phyloP scores from a whole-genome alignment of 2,888 invertebrate species.

The Lasioglossum figueresi region DNA sequence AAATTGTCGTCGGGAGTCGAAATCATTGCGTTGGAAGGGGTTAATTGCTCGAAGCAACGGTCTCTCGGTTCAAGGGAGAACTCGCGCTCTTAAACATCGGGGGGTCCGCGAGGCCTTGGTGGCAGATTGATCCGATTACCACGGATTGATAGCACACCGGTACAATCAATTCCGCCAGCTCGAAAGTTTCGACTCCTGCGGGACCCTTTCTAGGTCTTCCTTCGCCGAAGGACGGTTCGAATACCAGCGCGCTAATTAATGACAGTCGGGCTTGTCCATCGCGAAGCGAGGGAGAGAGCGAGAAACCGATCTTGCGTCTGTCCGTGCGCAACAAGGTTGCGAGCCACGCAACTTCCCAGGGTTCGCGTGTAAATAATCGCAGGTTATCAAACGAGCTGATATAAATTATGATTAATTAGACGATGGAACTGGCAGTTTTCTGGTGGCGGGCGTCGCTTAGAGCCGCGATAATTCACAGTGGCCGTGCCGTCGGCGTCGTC shows the following conservation, averaged over 20 bases:
- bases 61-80: background rate
- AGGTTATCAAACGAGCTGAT: slow-evolving; percentile 38
- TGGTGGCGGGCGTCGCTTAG: slow-evolving; percentile 32
- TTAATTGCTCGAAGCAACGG: background rate
- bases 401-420: slow-evolving; percentile 60
- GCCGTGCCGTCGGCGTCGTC: slow-evolving; percentile 11
- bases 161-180: slow-evolving; percentile 1
- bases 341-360: background rate
- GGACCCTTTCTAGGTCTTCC: background rate
- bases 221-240: background rate
- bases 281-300: background rate
- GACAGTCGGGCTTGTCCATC: background rate
- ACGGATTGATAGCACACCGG: background rate
- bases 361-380: slow-evolving; percentile 40
- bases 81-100: background rate
- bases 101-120: background rate
- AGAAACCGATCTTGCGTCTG: background rate
- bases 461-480: slow-evolving; percentile 46
- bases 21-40: background rate
- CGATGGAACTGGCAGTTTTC: slow-evolving; percentile 51
- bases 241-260: background rate
- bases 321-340: slow-evolving; percentile 3
- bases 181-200: background rate
- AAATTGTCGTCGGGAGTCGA: background rate
- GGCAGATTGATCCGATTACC: background rate